Percentiles rank a stretch among this genome's conserved stretches.
These are phyloP conservation scores for Sprattus sprattus DNA, from an alignment of 2,113 vertebrate species.

Conservation along the genomic window DNA sequence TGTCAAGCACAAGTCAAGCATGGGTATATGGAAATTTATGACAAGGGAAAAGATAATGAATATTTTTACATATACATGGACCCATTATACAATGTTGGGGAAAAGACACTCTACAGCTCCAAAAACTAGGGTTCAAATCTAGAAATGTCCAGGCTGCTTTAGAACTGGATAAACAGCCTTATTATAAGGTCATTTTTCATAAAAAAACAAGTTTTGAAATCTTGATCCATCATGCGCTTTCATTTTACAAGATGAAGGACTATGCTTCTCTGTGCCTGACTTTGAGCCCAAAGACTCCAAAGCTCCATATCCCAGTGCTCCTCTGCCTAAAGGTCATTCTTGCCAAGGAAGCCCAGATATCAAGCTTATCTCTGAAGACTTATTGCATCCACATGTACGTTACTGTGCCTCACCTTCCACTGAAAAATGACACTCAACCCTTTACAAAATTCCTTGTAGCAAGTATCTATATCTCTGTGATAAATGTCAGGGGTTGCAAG, in stretches of 20 bases:
- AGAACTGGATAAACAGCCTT: not conserved
- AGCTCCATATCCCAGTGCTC: constrained; percentile 62
- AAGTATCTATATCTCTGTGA: not conserved
- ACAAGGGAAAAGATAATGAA: constrained; percentile 29
- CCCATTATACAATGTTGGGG: constrained; percentile 46
- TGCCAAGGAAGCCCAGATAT: constrained; percentile 52
- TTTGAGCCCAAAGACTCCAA: not conserved
- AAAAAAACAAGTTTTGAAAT: not conserved
- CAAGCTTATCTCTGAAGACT: constrained; percentile 53
- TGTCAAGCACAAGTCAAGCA: constrained; percentile 37
- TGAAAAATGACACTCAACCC: constrained; percentile 54
- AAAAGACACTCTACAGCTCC: not conserved
- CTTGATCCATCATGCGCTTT: not conserved
- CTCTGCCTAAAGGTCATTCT: constrained; percentile 67
- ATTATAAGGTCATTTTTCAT: not conserved
- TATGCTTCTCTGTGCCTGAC: not conserved
- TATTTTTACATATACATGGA: constrained; percentile 34
- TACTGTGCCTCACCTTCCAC: constrained; percentile 43
- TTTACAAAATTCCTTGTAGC: constrained; percentile 1
- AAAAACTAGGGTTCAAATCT: not conserved
- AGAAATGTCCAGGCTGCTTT: not conserved
- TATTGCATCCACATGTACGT: constrained; percentile 58
- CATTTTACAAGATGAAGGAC: not conserved
- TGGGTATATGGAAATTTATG: constrained; percentile 54
- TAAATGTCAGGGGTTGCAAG: not conserved